Evolutionary conservation across 2,797 vertebrate species (phyloP), one percentile per base, ranked within the genome.

Genomic region (Acanthurus lineatus): DNA sequence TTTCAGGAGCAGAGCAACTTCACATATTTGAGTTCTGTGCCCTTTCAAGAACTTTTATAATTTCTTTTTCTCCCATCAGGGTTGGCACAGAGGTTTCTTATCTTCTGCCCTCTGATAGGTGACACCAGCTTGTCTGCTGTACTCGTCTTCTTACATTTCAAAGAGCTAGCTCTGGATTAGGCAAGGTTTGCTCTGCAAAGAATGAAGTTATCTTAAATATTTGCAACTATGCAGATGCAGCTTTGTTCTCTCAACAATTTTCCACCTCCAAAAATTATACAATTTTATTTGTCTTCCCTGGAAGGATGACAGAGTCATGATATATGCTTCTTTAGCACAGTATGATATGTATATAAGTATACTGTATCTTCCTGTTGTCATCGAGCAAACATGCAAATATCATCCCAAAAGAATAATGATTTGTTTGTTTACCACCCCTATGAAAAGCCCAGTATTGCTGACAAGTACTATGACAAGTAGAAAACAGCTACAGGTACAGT

Each of bases 201-300:
- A 66, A 64, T 47, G 58, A 72, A 69, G 80, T 81, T 80, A 86
- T 56, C 62, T 51, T 15, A 77, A 75, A 76, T 77, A 69, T 16
- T 20, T 65, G 15, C 22, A 82, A 63, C 64, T 66, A 63, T 65
- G 52, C 35, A 64, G 35, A 60, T 49, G 6, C 44, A 71, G 78
- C 73, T 86, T 88, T 85, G 51, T 81, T 84, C 51, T 53, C 44
- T 20, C 25, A 45, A 65, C n/a, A 70, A 25, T 61, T 76, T 17
- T 74, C 40, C 60, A 73, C n/a, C 35, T 61, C 40, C 17, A 58
- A n/a, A 62, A 77, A 48, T 14, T 61, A 62, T 1, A 79, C 47
- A 81, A 77, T 64, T 0, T 63, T 15, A 51, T 74, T 40, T 77
- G 28, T 49, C 6, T 74, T 25, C 17, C 52, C 25, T 68, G 54